These are phyloP conservation scores for Julus scanicus DNA, from an alignment of 2,888 invertebrate species.

Conservation along the genomic window DNA sequence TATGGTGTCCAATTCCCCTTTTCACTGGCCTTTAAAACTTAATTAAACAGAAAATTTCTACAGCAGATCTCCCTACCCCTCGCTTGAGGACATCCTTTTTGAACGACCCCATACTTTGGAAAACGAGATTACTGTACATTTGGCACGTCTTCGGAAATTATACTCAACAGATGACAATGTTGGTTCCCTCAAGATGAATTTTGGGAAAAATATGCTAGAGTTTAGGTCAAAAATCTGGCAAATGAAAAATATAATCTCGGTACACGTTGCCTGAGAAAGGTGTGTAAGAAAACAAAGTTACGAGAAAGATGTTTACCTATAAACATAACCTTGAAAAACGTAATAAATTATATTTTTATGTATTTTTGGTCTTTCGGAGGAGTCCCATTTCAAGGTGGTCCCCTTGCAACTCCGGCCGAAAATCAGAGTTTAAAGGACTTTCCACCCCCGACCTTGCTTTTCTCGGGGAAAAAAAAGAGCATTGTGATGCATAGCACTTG, in stretches of 20 bases:
- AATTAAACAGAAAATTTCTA: no score
- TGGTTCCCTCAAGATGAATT: no score
- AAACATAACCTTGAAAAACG: conserved; percentile 25
- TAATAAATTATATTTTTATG: conserved; percentile 35
- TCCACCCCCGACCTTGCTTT: not conserved
- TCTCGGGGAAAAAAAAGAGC: not conserved
- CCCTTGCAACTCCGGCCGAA: not conserved
- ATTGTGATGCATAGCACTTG: not conserved
- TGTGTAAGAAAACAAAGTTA: not conserved
- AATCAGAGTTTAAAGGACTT: not conserved
- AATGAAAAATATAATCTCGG: not conserved
- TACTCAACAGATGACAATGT: no score
- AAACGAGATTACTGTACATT: no score
- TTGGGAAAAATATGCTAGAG: not conserved
- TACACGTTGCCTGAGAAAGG: not conserved
- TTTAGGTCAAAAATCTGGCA: not conserved
- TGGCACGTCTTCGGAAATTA: no score
- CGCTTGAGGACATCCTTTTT: no score
- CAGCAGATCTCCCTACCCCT: no score
- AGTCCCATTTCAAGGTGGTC: conserved; percentile 30
- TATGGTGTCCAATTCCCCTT: no score
- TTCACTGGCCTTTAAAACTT: no score
- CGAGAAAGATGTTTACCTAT: not conserved
- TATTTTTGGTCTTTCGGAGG: conserved; percentile 9
- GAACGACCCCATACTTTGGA: no score